Conservation (phyloP, 2,797 vertebrate species). For the Pelodytes ibericus region DNA sequence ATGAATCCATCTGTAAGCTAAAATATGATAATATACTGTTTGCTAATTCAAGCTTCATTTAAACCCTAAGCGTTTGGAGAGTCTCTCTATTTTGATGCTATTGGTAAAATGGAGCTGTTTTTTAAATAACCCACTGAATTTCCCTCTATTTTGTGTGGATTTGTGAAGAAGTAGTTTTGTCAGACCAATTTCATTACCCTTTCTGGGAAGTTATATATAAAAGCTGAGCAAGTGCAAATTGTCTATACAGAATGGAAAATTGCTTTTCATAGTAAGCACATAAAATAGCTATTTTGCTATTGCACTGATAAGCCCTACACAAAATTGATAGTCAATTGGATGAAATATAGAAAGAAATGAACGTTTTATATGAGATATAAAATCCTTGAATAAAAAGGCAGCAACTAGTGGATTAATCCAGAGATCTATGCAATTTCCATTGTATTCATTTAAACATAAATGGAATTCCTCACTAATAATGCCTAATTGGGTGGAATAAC, state of each 20-base stretch:
- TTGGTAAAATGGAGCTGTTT: not conserved
- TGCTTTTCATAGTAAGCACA: slow-evolving; percentile 48
- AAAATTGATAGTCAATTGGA: slow-evolving; percentile 49
- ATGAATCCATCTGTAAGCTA: not conserved
- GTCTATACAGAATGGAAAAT: slow-evolving; percentile 47
- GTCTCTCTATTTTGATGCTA: not conserved
- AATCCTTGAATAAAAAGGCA: slow-evolving; percentile 9
- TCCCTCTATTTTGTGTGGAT: slow-evolving; percentile 20
- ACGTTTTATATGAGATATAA: slow-evolving; percentile 33
- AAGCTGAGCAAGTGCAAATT: slow-evolving; percentile 46
- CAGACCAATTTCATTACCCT: slow-evolving; percentile 40
- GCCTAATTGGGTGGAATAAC: not conserved
- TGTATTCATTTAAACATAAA: not conserved
- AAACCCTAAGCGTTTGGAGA: not conserved
- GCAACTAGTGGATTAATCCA: slow-evolving; percentile 12
- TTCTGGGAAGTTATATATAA: slow-evolving; percentile 45
- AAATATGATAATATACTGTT: not conserved
- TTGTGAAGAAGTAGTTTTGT: slow-evolving; percentile 37
- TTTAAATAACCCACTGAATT: slow-evolving; percentile 38
- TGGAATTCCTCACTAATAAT: not conserved
- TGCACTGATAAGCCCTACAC: slow-evolving; percentile 34
- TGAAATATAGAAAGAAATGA: slow-evolving; percentile 40
- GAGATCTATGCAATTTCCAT: not conserved
- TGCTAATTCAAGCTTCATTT: not conserved
- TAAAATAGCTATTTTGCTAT: slow-evolving; percentile 51